Percentiles rank a stretch among this genome's conserved stretches.
These are phyloP conservation scores for Hydrocynus forskahlii DNA, from an alignment of 2,797 vertebrate genomes.

Conservation along the genomic window DNA sequence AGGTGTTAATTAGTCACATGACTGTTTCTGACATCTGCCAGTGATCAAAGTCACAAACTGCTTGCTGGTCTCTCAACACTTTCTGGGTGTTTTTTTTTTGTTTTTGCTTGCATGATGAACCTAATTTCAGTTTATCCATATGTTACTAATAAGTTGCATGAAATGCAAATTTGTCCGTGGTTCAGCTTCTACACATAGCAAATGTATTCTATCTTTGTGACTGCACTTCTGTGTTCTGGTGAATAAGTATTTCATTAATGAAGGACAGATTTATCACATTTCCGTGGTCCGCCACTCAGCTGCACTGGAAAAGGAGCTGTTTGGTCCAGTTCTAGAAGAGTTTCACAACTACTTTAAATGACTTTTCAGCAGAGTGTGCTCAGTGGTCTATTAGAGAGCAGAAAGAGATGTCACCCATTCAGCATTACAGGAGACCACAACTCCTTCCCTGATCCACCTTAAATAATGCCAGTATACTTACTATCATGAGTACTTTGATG, in stretches of 20 bases:
- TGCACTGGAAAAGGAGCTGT: background rate
- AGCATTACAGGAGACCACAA: background rate
- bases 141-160: background rate
- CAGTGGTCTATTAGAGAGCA: constrained; percentile 7
- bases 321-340: background rate
- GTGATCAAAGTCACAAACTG: background rate
- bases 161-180: background rate
- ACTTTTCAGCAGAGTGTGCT: background rate
- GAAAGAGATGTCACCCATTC: constrained; percentile 13
- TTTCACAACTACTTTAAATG: background rate
- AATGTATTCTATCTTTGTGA: background rate
- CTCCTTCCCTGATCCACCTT: background rate
- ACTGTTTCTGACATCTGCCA: background rate
- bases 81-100: background rate
- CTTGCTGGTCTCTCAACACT: background rate
- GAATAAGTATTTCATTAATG: background rate
- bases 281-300: background rate
- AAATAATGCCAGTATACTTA: background rate
- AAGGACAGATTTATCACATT: background rate
- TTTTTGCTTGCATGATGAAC: background rate
- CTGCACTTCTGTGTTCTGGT: background rate
- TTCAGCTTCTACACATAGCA: background rate
- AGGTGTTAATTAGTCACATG: background rate
- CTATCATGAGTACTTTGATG: background rate
- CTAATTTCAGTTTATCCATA: background rate